Base-by-base conservation (phyloP, 2,888 invertebrate genomes). In the Ochropleura leucogaster region DNA sequence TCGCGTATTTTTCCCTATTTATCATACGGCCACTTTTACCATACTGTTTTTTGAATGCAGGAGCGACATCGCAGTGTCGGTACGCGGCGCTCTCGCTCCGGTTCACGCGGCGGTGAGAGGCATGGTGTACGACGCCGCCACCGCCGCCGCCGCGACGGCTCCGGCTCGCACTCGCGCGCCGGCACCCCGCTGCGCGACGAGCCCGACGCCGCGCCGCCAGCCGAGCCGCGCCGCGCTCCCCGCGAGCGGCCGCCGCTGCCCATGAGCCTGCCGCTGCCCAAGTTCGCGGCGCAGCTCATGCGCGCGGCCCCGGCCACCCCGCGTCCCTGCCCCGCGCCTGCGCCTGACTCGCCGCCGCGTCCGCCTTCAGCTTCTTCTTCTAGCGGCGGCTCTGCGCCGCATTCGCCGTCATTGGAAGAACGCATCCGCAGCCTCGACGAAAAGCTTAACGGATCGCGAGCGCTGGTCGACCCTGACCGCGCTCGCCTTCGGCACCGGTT, bases 371-470 rank as follows among this genome's bases (percentile, higher is more conserved):
- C 97, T 59, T 97, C 98, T 4, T 98, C 98, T 84, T 98, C 98
- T 40, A 98, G 98, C 90, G 97, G 97, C 4, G 97, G 97, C 55
- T 97, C 97, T 14, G 98, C 98, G 87, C 98, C 98, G 5, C 97
- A 97, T 76, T 97, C 98, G 87, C 98, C 98, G 0, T 95, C 95
- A 44, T 97, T 99, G 85, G 99, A 99, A 91, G 99, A 99, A 93
- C 97, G 99, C 83, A 98, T 99, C 88, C 97, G 98, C 84, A 98
- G 98, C 70, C 97, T 99, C 75, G 99, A 99, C 94, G 99, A 99
- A 93, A 98, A 98, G 92, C 99, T 99, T 91, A 98, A 98, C 59
- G 96, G 96, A 4, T 97, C 97, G 68, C 96, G 97, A 83, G 97
- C 97, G 51, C 89, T 97, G 62, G 96, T 97, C 87, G 97, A 97